phyloP scores from a whole-genome alignment of 2,888 invertebrate species.

The Ophraella communa region DNA sequence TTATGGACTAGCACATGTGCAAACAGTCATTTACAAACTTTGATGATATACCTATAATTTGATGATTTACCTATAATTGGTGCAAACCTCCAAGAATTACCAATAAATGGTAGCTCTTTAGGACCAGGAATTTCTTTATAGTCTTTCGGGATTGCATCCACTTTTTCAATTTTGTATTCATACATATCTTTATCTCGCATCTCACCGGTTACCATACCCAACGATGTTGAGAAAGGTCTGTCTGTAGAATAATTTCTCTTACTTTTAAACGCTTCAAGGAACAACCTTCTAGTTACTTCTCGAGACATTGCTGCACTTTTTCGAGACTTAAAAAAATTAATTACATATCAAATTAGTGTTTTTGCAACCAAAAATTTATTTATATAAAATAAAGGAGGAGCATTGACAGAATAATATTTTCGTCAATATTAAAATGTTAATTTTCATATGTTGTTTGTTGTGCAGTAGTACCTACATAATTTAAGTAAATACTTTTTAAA shows the following conservation, averaged over 20 bases:
- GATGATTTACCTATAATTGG: slow-evolving; percentile 69
- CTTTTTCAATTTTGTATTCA: slow-evolving; percentile 33
- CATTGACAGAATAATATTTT: too few relatives aligned
- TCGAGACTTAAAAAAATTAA: slow-evolving; percentile 18
- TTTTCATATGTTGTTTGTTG: too few relatives aligned
- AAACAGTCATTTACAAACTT: too few relatives aligned
- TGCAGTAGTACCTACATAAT: too few relatives aligned
- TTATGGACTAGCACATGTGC: too few relatives aligned
- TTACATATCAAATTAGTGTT: too few relatives aligned
- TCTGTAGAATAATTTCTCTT: slow-evolving; percentile 39
- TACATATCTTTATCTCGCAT: slow-evolving; percentile 37
- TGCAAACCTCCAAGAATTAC: slow-evolving; percentile 83
- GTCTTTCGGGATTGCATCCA: slow-evolving; percentile 51
- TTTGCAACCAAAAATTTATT: too few relatives aligned
- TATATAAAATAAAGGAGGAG: too few relatives aligned
- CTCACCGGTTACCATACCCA: slow-evolving; percentile 45
- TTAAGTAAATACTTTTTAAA: too few relatives aligned
- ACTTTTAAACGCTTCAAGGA: slow-evolving; percentile 6
- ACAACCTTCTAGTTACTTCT: slow-evolving; percentile 25
- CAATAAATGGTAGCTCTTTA: slow-evolving; percentile 73
- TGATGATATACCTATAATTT: too few relatives aligned
- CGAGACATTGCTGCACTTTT: slow-evolving; percentile 28
- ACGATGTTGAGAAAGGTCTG: slow-evolving; percentile 52
- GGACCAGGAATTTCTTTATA: slow-evolving; percentile 79
- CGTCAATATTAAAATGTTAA: too few relatives aligned